Evolutionary conservation across 2,797 vertebrate genomes (phyloP), one percentile per base, ranked within the genome.

Genomic region (Aldrovandia affinis): DNA sequence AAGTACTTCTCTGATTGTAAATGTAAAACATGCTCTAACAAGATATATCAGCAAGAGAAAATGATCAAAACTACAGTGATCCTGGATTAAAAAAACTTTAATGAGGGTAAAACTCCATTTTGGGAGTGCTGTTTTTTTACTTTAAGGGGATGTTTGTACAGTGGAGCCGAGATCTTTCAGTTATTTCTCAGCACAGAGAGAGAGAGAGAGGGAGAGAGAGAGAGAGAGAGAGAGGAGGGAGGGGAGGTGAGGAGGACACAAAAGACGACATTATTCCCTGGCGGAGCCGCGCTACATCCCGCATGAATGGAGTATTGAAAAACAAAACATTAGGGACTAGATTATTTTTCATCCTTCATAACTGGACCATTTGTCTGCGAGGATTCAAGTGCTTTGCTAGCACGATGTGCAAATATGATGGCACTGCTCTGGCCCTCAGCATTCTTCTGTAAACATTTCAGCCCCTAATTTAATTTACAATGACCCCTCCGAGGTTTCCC

Each of bases 251-350:
- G 81, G 84, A 84, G 28, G 84, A 94, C 93, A 99, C 98, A 99
- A 99, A 97, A 97, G 97, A 93, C 91, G 89, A 97, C 96, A 96
- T 99, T 99, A 97, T 99, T 98, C 95, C 94, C 93, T 86, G 83
- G 91, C 86, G 95, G 94, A 95, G 93, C 91, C 94, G 89, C 65
- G 89, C 94, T 92, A 95, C 94, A 92, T 94, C 93, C 94, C 84
- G 90, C 91, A 97, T 99, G 97, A 99, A 98, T 98, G 95, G 97
- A 91, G 97, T 95, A 96, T 98, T 99, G 97, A 99, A 95, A 96
- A 95, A 87, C 94, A 89, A 85, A 90, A 90, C 94, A 96, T 93
- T 94, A 88, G 88, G 89, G 91, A 95, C 92, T 92, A 96, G 97
- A 97, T 98, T 97, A 91, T 91, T 96, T 98, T 98, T 96, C 97